Evolutionary conservation across 2,113 vertebrate genomes (phyloP), one percentile per base, ranked within the genome.

Genomic region (Caloenas nicobarica): DNA sequence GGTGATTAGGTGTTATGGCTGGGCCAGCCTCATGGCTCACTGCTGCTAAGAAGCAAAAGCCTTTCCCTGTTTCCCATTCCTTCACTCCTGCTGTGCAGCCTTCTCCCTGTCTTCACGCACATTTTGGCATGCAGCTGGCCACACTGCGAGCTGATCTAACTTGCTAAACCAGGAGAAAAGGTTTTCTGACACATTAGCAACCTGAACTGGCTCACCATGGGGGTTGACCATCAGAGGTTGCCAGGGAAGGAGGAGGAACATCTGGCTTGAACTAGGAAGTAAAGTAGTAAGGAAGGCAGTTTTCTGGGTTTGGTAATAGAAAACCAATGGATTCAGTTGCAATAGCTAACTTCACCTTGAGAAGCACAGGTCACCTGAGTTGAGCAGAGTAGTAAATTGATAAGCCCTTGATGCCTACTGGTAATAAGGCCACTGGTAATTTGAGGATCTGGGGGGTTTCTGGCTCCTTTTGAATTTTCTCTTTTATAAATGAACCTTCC

Each of bases 261-360:
- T 8, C 48, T 38, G 24, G 1, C 22, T 77, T 82, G 19, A 86
- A 34, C 9, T 21, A 26, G 2, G 2, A 10, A 0, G 0, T 29
- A 11, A 86, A 78, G 31, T 24, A 7, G 12, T 36, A 44, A 71
- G 28, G 66, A 91, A 84, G 62, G 11, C 11, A 77, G 3, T 5
- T 83, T 77, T 70, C 54, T 65, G 6, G 0, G 11, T 86, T 68
- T 46, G 3, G 23, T 10, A 2, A 3, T n/a, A n/a, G 14, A 44
- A 80, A 54, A 11, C 2, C 3, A 22, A 16, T 53, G 8, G 7
- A 48, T 36, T 72, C 50, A 50, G 36, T 28, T 69, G 19, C n/a
- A 57, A 31, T 11, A 54, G 10, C 19, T 85, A 53, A 16, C 5
- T 64, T 69, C 13, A 50, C 22, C 10, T n/a, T 18, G 36, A 64